Evolutionary conservation across 2,113 vertebrate species (phyloP).

Genomic region (Syrmaticus mikado): DNA sequence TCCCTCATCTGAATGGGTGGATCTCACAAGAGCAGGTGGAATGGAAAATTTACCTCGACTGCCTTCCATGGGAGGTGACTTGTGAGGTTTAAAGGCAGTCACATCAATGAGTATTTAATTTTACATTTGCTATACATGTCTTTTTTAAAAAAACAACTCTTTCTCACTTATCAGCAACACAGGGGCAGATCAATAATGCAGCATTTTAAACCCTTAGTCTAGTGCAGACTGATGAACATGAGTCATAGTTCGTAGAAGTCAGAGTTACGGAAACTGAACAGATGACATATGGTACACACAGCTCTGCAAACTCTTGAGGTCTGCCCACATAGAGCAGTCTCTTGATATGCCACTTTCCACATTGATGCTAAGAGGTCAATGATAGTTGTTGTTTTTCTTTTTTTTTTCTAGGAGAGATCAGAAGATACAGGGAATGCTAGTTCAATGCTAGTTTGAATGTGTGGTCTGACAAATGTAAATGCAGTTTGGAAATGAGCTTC

Average conservation of each 20-base stretch:
- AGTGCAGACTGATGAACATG: neutral
- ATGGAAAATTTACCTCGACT: neutral
- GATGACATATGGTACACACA: neutral
- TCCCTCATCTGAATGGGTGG: neutral
- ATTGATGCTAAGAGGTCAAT: neutral
- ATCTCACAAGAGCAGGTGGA: neutral
- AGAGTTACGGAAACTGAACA: neutral
- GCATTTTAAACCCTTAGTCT: constrained; percentile 26
- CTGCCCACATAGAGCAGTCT: neutral
- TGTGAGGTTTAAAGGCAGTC: constrained; percentile 48
- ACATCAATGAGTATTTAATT: neutral
- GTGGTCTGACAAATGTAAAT: neutral
- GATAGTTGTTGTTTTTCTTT: neutral
- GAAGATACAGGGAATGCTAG: neutral
- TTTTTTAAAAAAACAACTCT: constrained; percentile 9
- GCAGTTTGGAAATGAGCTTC: neutral
- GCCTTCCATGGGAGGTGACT: constrained; percentile 25
- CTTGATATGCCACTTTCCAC: neutral
- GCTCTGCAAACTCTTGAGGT: constrained; percentile 1
- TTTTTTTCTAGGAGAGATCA: neutral
- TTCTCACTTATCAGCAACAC: constrained; percentile 29
- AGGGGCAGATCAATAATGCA: constrained; percentile 3
- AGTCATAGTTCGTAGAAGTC: neutral
- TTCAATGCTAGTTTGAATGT: neutral
- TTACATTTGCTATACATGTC: constrained; percentile 18